Evolutionary conservation across 2,113 vertebrate genomes (phyloP), one percentile per base, ranked within the genome.

Genomic region (Eptesicus fuscus): DNA sequence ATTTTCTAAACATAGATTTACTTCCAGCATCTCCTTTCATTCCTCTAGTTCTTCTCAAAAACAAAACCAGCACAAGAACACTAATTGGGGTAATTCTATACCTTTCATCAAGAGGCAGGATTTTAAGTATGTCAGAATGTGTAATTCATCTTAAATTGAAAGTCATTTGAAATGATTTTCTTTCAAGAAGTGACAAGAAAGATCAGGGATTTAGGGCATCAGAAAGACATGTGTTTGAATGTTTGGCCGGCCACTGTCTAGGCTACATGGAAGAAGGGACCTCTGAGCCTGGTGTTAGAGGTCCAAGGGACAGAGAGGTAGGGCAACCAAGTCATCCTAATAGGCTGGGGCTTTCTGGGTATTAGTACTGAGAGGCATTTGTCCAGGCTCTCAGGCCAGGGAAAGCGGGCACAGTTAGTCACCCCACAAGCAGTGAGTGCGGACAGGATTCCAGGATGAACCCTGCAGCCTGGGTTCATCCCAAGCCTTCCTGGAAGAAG

Each of bases 111-210:
- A 97, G 85, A 93, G 93, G 88, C 96, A 97, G 92, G 77, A 40
- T 89, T 97, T 97, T 98, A 96, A 86, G 91, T 89, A 82, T 86
- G 95, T 88, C 92, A 95, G 91, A 93, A 97, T 96, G 83, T 92
- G 87, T 85, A 96, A 97, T 96, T 96, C 91, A 93, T 67, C 88
- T 92, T 92, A 49, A 86, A 87, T 42, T 82, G 73, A 32, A 82
- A 88, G 35, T 9, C 37, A 78, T 63, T 90, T 59, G 23, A 88
- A 90, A 30, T 91, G 1, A 76, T 78, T 79, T 85, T 80, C 71
- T 91, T 83, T 79, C 4, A 22, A 30, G 40, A 93, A 93, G 51
- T 40, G 49, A 61, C 51, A 78, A 78, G 59, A 56, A 74, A 32
- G 37, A 73, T 17, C 12, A 47, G 32, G 10, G 14, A 4, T 7